phyloP scores from a whole-genome alignment of 2,797 vertebrate genomes.

The Bradypodion ventrale region DNA sequence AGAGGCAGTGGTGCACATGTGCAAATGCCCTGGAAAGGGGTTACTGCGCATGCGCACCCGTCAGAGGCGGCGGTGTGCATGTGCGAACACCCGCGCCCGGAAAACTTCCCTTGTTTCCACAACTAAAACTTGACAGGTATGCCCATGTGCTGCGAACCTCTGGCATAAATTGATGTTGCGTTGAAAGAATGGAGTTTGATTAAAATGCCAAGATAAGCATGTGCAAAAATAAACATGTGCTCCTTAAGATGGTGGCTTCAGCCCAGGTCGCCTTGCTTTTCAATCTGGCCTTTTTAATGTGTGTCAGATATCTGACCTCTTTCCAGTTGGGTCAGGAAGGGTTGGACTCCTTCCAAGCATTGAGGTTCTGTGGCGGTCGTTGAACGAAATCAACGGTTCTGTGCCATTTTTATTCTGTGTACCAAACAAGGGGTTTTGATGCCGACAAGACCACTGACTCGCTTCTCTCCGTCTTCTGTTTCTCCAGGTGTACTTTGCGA shows the following conservation, averaged over 20 bases:
- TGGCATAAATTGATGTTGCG: background rate
- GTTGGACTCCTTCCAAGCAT: no score
- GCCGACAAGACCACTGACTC: background rate
- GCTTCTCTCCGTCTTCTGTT: conserved; percentile 26
- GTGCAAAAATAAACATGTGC: no score
- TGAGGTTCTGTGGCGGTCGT: no score
- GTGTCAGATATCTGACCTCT: background rate
- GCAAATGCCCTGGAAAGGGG: no score
- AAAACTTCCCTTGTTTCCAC: no score
- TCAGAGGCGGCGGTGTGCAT: no score
- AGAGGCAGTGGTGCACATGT: no score
- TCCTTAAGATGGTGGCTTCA: background rate
- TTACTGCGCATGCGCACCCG: no score
- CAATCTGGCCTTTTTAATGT: background rate
- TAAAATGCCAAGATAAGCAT: background rate
- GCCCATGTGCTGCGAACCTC: no score
- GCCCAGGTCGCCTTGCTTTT: background rate
- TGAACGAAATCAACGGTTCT: background rate
- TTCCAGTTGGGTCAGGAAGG: background rate
- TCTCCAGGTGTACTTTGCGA: conserved; percentile 90
- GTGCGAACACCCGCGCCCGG: no score
- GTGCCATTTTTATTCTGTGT: background rate
- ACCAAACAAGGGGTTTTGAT: accelerated
- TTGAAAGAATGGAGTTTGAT: background rate
- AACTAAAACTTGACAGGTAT: no score